Evolutionary conservation across 2,888 invertebrate species (phyloP), one percentile per base, ranked within the genome.

Genomic region (Lagria hirta): DNA sequence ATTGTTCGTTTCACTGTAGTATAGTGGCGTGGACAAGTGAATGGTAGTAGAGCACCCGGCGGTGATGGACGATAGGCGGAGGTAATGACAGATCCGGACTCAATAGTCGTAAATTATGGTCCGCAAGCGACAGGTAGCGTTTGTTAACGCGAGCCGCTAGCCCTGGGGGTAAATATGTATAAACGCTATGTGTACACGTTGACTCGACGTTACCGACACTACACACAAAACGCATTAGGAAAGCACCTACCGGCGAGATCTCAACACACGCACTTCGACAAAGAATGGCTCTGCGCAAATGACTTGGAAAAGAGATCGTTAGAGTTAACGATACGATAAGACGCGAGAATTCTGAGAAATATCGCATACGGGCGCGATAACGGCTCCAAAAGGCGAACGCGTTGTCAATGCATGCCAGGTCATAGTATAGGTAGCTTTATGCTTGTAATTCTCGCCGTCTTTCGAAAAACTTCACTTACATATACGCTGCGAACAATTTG

Each of bases 281-380:
- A 45, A 47, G 49, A 54, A 43, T 47, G 49, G 53, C 51, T 53
- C 45, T 43, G 56, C 57, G 60, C 60, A 65, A 66, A 66, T 64
- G 63, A 64, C 55, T 62, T 60, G 61, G 62, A 64, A 66, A 63
- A 62, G 57, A 61, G 65, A 62, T 66, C 66, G 62, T 68, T 67
- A 65, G 56, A 61, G 63, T 61, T 66, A 67, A 68, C 64, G 65
- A 65, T 60, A 62, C 66, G 66, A 66, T 65, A 66, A 64, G 61
- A 43, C 54, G 52, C 52, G 58, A 41, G 24, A 35, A 34, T 34
- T 16, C 35, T 16, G 37, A 30, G 30, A 38, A 38, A 38, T 30
- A 38, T 38, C 29, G 22, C 29, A 27, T n/a, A n/a, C 28, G 27
- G 30, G 15, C 15, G 37, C 28, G 13, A 22, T 15, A 23, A 33